Base-by-base conservation (phyloP, 2,113 vertebrate genomes). In the Otolemur garnettii region DNA sequence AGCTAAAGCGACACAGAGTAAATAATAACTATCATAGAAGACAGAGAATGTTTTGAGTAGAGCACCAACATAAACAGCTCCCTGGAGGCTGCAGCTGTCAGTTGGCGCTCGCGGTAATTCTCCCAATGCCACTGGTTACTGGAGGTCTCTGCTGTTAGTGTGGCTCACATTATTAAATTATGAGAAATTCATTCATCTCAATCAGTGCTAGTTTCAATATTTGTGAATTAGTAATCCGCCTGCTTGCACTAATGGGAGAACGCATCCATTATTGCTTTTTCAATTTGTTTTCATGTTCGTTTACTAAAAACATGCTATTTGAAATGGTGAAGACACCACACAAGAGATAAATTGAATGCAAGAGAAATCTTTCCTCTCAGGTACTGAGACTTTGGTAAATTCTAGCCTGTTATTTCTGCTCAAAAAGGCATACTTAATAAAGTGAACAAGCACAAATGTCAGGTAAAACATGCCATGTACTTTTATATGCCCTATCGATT, bases 131-230 rank as follows among this genome's bases (percentile, higher is more conserved):
- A 30, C 68, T 14, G 87, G 84, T 57, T 96, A 86, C 35, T 1
- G 4, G 74, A 92, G 77, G 66, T 96, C 78, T 96, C 93, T 1
- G 21, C 80, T 95, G 92, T 94, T 94, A 22, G 38, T 82, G 96
- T 87, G 69, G 96, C 97, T 96, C 96, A 57, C 97, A 97, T 99
- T 98, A 98, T 96, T 98, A 98, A 98, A 98, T 98, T 64, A 98
- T 97, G 97, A 98, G 93, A 97, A 93, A 97, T 98, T 97, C 74
- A 98, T 98, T 98, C 97, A 95, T 98, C 96, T 98, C 98, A 96
- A 97, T 98, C 97, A 97, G 90, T 96, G 97, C 90, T 98, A 96
- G 96, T 98, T 98, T 98, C 98, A 98, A 97, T 98, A 98, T 98
- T 98, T 98, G 98, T 97, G 96, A 98, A 98, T 98, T 98, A 98